These are phyloP conservation scores for Busseola fusca DNA, from an alignment of 2,888 invertebrate genomes.

Conservation along the genomic window DNA sequence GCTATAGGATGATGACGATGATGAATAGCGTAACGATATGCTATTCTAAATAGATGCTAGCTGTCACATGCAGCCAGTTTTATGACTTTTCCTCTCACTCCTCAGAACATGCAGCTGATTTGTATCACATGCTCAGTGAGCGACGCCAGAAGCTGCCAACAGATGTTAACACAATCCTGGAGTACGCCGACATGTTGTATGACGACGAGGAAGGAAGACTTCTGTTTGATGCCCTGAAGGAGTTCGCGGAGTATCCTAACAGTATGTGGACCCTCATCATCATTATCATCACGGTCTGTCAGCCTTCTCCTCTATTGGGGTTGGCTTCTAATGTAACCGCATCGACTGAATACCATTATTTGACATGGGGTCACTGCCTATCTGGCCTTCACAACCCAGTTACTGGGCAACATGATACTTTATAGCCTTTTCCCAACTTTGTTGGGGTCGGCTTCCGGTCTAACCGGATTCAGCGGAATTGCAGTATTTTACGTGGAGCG, in stretches of 20 bases:
- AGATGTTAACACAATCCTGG: slow-evolving; percentile 9
- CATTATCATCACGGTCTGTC: neutral
- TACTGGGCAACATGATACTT: neutral
- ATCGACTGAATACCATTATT: neutral
- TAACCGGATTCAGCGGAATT: too few species aligned
- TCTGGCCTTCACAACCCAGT: neutral
- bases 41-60: too few species aligned
- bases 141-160: neutral
- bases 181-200: slow-evolving; percentile 9
- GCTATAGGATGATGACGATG: too few species aligned
- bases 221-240: neutral
- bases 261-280: neutral
- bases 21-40: too few species aligned
- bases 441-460: too few species aligned
- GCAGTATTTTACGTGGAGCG: too few species aligned
- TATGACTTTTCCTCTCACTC: neutral
- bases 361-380: neutral
- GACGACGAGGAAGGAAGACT: slow-evolving; percentile 2
- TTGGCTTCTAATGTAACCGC: neutral
- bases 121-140: neutral
- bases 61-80: too few species aligned
- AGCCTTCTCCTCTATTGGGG: neutral
- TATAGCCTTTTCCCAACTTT: too few species aligned
- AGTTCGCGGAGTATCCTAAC: slow-evolving; percentile 10
- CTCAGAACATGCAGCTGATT: neutral